Evolutionary conservation across 2,888 invertebrate species (phyloP), one percentile per base, ranked within the genome.

Genomic region (Meiosimyza platycephala): DNA sequence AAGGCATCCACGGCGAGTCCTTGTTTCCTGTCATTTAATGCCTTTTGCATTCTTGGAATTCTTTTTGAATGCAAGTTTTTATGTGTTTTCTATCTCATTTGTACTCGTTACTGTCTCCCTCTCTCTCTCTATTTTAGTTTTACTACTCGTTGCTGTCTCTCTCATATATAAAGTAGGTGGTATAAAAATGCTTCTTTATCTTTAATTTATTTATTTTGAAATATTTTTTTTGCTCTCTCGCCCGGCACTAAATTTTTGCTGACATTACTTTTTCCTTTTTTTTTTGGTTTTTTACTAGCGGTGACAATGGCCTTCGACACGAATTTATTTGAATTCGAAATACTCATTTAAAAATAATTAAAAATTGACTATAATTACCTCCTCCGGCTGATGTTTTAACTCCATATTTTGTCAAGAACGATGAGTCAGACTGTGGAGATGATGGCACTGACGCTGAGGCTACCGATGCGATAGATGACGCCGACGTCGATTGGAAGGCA

Each of bases 391-490:
- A 40, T 9, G 40, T 40, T 40, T 40, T 40, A 40, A 40, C 40
- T 40, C 40, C 40, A 40, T 40, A 9, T 40, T 83, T 85, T 78
- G 83, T 82, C 79, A 84, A 79, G 77, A 83, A 84, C 76, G 81
- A 84, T 81, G 84, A 85, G 75, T 85, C 78, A 63, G 79, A 77
- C 67, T 79, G 77, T 72, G 80, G 77, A 47, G 78, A 74, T 89
- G 90, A 88, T 90, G 90, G 90, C 91, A 93, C 93, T 91, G 94
- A 88, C 89, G 91, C 88, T 85, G 89, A 88, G 88, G 90, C 84
- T n/a, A 80, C 79, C 76, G 81, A 78, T 22, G 82, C 80, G 74
- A 83, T 80, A 79, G 88, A 86, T 75, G 88, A 84, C 59, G 83
- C 80, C 72, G 85, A 83, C 74, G 84, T 84, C 75, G 85, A 83